Percentiles rank a stretch among this genome's conserved stretches.
These are phyloP conservation scores for Brachystomella parvula DNA, from an alignment of 1,140 invertebrate genomes.

Conservation along the genomic window DNA sequence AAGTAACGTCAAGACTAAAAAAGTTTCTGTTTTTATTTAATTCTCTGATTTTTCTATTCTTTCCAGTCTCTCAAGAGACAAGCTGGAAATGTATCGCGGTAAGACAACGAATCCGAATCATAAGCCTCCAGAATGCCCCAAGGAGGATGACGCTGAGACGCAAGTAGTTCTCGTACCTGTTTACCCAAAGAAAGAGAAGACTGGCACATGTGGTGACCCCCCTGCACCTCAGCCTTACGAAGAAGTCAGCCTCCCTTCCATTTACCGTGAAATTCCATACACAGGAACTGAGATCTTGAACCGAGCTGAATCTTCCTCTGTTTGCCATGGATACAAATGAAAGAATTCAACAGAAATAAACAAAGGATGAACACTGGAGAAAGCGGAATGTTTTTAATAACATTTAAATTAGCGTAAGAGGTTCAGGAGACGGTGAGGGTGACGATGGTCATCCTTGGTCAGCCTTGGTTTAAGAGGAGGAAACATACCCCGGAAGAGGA, in stretches of 20 bases:
- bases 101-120: constrained; percentile 10
- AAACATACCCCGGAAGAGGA: background rate
- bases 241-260: background rate
- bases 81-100: constrained; percentile 22
- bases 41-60: background rate
- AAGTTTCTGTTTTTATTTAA: background rate
- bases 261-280: constrained; percentile 12
- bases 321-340: constrained; percentile 15
- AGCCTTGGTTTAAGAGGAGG: too few relatives aligned
- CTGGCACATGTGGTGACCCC: background rate
- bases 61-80: background rate
- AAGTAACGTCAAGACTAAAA: constrained; percentile 8
- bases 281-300: constrained; percentile 15
- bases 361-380: too few relatives aligned
- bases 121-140: background rate
- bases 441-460: too few relatives aligned
- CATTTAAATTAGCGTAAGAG: too few relatives aligned
- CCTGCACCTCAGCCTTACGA: background rate
- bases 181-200: background rate
- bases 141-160: constrained; percentile 12
- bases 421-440: too few relatives aligned
- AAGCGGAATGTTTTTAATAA: too few relatives aligned
- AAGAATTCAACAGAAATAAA: too few relatives aligned
- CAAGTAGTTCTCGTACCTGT: constrained; percentile 17
- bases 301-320: background rate